Percentiles rank a stretch among this genome's conserved stretches.
Evolutionary conservation across 2,113 vertebrate species (phyloP).

Genomic region (Gulo gulo): DNA sequence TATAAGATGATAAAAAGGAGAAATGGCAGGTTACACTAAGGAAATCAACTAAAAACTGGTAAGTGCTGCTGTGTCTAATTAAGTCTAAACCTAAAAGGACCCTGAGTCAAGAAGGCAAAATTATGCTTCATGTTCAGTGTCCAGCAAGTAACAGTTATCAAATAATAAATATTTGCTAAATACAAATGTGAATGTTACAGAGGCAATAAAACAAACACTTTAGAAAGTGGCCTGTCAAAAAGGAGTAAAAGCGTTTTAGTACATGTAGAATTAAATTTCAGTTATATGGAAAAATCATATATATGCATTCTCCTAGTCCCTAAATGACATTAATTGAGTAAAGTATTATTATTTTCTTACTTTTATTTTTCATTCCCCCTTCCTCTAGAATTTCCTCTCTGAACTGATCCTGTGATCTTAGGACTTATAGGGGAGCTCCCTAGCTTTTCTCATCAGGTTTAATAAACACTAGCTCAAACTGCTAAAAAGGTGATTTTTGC

Average conservation of each 20-base stretch:
- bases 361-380: neutral
- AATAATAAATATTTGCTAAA: neutral
- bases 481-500: neutral
- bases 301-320: neutral
- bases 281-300: neutral
- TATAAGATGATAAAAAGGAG: neutral
- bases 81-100: neutral
- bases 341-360: neutral
- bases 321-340: neutral
- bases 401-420: neutral
- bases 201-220: neutral
- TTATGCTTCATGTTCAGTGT: neutral
- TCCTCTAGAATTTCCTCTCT: neutral
- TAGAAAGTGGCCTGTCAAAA: neutral
- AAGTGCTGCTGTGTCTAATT: neutral
- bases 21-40: neutral
- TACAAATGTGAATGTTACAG: neutral
- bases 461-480: neutral
- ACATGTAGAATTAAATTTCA: neutral
- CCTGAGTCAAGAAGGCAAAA: neutral
- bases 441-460: neutral
- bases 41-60: neutral
- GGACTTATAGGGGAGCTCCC: neutral
- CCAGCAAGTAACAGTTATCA: neutral
- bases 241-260: neutral